phyloP scores from a whole-genome alignment of 1,140 invertebrate genomes.

The Zophobas atratus region DNA sequence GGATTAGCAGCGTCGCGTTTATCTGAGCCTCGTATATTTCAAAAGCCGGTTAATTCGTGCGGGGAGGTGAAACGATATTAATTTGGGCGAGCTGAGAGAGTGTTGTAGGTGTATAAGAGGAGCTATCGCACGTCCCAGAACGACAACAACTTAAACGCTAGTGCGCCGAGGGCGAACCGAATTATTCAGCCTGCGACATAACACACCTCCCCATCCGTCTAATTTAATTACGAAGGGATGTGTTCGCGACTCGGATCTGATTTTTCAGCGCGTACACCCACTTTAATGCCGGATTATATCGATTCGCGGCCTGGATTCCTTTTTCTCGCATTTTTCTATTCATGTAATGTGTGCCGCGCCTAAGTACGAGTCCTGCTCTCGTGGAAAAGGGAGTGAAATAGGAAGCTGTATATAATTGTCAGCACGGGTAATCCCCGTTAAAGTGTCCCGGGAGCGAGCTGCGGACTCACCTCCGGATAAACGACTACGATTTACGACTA shows the following conservation, averaged over 20 bases:
- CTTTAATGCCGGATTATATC: neutral
- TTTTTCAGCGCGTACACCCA: neutral
- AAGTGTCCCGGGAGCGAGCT: constrained; percentile 56
- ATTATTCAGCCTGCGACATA: too few relatives aligned
- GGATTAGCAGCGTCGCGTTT: constrained; percentile 39
- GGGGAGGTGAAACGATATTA: constrained; percentile 30
- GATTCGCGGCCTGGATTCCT: constrained; percentile 11
- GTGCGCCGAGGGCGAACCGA: too few relatives aligned
- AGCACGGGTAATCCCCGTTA: constrained; percentile 56
- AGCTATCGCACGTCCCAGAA: constrained; percentile 31
- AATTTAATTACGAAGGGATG: constrained; percentile 14
- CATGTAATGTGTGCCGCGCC: constrained; percentile 28
- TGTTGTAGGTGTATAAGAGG: constrained; percentile 5
- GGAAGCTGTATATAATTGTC: constrained; percentile 58
- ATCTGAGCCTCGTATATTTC: constrained; percentile 33
- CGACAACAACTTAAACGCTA: neutral
- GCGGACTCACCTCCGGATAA: constrained; percentile 56
- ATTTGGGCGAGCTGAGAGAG: constrained; percentile 9
- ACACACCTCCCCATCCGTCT: constrained; percentile 8
- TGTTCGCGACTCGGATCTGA: neutral
- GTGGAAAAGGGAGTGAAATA: constrained; percentile 39
- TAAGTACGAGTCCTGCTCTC: constrained; percentile 33
- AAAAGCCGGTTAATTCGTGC: constrained; percentile 41
- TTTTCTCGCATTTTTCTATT: constrained; percentile 12
- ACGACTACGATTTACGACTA: constrained; percentile 55